Percentiles rank a stretch among this genome's conserved stretches.
These are phyloP conservation scores for Asobara japonica DNA, from an alignment of 1,140 invertebrate genomes.

Conservation along the genomic window DNA sequence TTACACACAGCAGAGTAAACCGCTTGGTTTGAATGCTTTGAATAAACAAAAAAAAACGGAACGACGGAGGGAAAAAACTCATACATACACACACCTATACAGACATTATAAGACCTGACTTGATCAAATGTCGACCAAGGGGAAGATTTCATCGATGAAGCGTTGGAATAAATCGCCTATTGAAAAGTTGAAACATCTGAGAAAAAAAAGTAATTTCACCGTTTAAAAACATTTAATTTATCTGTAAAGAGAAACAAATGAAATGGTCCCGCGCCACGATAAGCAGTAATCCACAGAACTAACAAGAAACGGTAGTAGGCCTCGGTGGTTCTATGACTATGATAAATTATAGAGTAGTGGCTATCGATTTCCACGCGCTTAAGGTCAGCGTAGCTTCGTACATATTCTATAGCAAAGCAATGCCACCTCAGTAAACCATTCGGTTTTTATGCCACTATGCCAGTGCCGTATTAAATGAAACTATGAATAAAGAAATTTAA, in stretches of 20 bases:
- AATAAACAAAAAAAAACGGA: too few relatives aligned
- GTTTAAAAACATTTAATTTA: too few relatives aligned
- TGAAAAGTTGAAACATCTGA: not conserved
- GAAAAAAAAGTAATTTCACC: slow-evolving; percentile 2
- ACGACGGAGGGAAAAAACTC: too few relatives aligned
- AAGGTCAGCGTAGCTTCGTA: slow-evolving; percentile 51
- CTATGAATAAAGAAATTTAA: not conserved
- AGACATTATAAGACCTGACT: too few relatives aligned
- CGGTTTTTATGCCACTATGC: not conserved
- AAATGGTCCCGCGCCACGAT: slow-evolving; percentile 4
- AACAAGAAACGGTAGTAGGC: slow-evolving; percentile 28
- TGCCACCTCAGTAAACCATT: not conserved
- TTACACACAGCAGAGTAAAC: too few relatives aligned
- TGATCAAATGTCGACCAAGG: too few relatives aligned
- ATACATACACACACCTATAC: too few relatives aligned
- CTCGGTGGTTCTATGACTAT: slow-evolving; percentile 47
- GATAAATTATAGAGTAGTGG: slow-evolving; percentile 60
- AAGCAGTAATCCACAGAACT: slow-evolving; percentile 15
- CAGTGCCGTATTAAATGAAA: not conserved
- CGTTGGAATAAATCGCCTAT: too few relatives aligned
- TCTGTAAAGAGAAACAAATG: not conserved
- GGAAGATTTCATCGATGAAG: too few relatives aligned
- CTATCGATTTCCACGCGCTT: slow-evolving; percentile 56
- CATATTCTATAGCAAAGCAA: not conserved
- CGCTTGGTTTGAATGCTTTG: too few relatives aligned